These are phyloP conservation scores for Rhysida immarginata DNA, from an alignment of 1,140 invertebrate species.

Conservation along the genomic window DNA sequence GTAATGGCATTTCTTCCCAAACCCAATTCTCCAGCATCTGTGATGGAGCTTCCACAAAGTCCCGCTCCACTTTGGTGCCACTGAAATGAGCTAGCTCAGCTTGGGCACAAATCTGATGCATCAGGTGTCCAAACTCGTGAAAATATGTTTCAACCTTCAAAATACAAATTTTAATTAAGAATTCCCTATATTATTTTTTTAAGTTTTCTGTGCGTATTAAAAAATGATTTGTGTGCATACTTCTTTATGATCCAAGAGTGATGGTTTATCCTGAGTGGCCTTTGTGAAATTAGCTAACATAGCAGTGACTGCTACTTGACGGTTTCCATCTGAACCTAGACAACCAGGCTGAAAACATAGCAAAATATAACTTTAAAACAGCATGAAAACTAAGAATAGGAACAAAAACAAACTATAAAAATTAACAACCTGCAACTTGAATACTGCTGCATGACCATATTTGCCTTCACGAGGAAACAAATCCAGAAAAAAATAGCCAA, in stretches of 20 bases:
- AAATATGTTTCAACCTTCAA: constrained; percentile 38
- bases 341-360: constrained; percentile 31
- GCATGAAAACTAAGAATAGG: background rate
- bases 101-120: constrained; percentile 38
- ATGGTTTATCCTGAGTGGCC: constrained; percentile 34
- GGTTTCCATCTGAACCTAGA: constrained; percentile 21
- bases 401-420: background rate
- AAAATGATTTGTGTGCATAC: no score
- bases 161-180: constrained; percentile 6
- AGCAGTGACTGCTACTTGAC: constrained; percentile 32
- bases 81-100: constrained; percentile 32
- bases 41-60: constrained; percentile 41
- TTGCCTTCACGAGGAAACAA: constrained; percentile 39
- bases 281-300: constrained; percentile 42
- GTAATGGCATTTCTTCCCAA: constrained; percentile 36
- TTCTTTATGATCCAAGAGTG: constrained; percentile 38
- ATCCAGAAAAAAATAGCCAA: constrained; percentile 41
- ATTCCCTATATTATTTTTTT: no score
- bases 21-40: constrained; percentile 45
- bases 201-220: no score
- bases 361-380: constrained; percentile 4
- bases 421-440: constrained; percentile 28
- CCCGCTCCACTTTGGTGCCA: constrained; percentile 37
- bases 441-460: constrained; percentile 36
- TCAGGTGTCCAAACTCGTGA: constrained; percentile 42